Conservation (phyloP, 1,140 invertebrate genomes). For the Papilio polyxenes region DNA sequence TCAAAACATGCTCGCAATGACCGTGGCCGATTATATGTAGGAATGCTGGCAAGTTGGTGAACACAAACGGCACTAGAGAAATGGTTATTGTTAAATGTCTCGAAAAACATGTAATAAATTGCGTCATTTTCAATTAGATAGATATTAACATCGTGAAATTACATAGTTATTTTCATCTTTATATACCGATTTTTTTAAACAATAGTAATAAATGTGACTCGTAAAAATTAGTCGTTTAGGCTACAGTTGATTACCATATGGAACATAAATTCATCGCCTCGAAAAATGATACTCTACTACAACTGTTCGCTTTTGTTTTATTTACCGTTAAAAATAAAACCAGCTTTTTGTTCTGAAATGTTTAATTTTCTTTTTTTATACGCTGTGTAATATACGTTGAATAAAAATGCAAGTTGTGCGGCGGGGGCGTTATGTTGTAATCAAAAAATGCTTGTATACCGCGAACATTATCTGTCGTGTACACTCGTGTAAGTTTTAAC, state of each 20-base stretch:
- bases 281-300: neutral
- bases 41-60: neutral
- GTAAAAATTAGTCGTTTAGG: no score
- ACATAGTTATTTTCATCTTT: neutral
- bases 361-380: conserved; percentile 30
- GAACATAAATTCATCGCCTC: neutral
- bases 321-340: conserved; percentile 6
- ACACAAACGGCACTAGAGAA: neutral
- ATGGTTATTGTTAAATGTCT: neutral
- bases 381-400: conserved; percentile 9
- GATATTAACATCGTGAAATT: neutral
- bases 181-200: no score
- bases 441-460: conserved; percentile 24
- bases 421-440: conserved; percentile 14
- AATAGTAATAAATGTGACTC: no score
- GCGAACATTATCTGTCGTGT: conserved; percentile 11
- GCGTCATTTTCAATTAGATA: neutral
- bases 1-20: neutral
- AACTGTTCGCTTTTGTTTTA: conserved; percentile 7
- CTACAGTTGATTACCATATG: no score
- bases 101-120: neutral
- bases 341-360: conserved; percentile 19
- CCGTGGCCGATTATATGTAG: neutral
- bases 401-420: conserved; percentile 25
- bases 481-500: conserved; percentile 5